Evolutionary conservation across 53 echinoderm and acorn worm genomes (phyloP).

Genomic region (Echinometra lucunter): DNA sequence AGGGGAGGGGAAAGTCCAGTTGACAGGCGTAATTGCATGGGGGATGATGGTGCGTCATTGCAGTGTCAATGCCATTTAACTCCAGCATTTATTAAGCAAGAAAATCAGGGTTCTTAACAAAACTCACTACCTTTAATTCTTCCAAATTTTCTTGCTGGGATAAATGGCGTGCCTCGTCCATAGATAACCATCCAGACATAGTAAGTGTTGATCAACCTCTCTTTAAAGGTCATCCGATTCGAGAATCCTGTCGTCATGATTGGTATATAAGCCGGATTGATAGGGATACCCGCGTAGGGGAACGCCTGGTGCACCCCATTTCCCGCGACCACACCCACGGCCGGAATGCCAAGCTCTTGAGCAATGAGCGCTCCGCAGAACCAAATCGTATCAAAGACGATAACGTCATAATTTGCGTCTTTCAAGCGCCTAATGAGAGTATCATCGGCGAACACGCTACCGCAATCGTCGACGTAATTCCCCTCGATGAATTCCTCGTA

Average conservation of each 20-base stretch:
- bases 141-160: neutral
- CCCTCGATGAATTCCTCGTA: neutral
- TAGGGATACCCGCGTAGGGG: conserved; percentile 25
- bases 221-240: conserved; percentile 31
- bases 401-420: neutral
- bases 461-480: neutral
- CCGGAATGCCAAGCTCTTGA: neutral
- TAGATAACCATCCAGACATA: conserved; percentile 26
- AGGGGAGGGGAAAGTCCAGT: no score
- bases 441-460: neutral
- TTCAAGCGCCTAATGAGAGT: neutral
- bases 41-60: no score
- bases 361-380: conserved; percentile 32
- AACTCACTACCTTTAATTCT: neutral
- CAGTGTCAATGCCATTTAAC: no score
- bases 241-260: conserved; percentile 24
- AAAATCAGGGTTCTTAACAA: no score
- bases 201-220: conserved; percentile 1
- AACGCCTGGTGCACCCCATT: neutral
- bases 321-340: conserved; percentile 27
- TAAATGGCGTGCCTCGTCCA: conserved; percentile 10
- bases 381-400: conserved; percentile 36
- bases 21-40: no score
- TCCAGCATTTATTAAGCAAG: no score
- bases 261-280: conserved; percentile 35